Evolutionary conservation across 2,888 invertebrate species (phyloP).

Genomic region (Homarus gammarus): DNA sequence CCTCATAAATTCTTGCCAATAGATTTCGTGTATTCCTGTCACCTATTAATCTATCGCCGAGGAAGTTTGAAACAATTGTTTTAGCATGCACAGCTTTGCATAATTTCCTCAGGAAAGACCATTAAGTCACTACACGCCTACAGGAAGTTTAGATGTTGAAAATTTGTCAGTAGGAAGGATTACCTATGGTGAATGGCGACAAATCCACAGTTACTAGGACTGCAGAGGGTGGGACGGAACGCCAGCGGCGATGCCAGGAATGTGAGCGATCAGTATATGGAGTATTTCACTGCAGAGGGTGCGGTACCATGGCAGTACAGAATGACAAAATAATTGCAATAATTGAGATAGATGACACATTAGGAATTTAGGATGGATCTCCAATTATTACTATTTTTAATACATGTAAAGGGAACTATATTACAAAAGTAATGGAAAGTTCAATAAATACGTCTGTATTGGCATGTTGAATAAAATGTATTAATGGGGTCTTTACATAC

Average conservation of each 20-base stretch:
- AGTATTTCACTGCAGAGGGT: constrained; percentile 19
- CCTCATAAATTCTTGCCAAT: constrained; percentile 53
- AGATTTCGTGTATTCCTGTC: constrained; percentile 42
- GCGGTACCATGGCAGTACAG: constrained; percentile 34
- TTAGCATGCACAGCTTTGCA: constrained; percentile 54
- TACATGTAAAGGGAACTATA: too few species aligned
- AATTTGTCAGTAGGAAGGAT: constrained; percentile 34
- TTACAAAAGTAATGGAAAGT: too few species aligned
- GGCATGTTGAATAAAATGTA: too few species aligned
- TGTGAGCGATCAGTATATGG: constrained; percentile 25
- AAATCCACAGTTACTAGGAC: constrained; percentile 25
- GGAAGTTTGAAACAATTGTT: constrained; percentile 45
- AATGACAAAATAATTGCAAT: neutral
- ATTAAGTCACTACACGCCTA: constrained; percentile 45
- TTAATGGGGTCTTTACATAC: too few species aligned
- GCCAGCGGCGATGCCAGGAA: neutral
- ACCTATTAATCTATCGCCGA: constrained; percentile 48
- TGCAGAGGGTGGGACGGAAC: constrained; percentile 30
- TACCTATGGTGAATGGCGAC: constrained; percentile 29
- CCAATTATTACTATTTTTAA: too few species aligned
- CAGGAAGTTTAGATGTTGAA: constrained; percentile 23
- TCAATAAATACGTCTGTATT: too few species aligned
- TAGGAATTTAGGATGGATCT: too few species aligned
- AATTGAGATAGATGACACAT: too few species aligned
- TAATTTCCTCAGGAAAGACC: constrained; percentile 55